Evolutionary conservation across 2,113 vertebrate genomes (phyloP).

Genomic region (Aplodontia rufa): DNA sequence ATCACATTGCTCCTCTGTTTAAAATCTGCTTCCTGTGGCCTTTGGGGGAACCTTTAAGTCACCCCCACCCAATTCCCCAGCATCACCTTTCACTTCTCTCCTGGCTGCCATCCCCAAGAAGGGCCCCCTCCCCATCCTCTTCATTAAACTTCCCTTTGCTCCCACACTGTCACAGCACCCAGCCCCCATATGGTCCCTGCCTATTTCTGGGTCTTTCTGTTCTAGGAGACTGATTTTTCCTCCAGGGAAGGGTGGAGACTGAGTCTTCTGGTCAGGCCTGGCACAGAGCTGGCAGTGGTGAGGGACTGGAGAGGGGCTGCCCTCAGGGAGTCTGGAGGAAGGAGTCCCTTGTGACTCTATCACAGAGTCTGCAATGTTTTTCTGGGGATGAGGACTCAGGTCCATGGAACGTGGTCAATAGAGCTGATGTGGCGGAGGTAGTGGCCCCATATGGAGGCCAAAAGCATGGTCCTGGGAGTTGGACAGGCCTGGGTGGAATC

Average conservation of each 20-base stretch:
- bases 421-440: fast-evolving
- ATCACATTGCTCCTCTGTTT: background rate
- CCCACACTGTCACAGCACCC: background rate
- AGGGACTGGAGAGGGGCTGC: background rate
- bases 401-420: background rate
- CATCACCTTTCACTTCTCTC: fast-evolving
- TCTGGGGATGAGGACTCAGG: background rate
- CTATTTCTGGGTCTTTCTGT: background rate
- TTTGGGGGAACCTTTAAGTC: background rate
- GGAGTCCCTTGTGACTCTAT: background rate
- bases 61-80: background rate
- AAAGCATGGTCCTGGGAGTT: background rate
- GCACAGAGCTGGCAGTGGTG: background rate
- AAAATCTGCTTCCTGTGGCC: background rate
- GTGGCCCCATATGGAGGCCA: no score
- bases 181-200: background rate
- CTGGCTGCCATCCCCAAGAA: background rate
- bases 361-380: background rate
- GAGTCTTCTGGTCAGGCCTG: background rate
- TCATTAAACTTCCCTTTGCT: background rate
- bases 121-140: background rate
- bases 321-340: background rate
- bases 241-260: background rate
- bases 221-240: background rate
- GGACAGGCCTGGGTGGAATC: background rate